Base-by-base conservation (phyloP, 64 coral and sea anemone species). In the Actinia tenebrosa region DNA sequence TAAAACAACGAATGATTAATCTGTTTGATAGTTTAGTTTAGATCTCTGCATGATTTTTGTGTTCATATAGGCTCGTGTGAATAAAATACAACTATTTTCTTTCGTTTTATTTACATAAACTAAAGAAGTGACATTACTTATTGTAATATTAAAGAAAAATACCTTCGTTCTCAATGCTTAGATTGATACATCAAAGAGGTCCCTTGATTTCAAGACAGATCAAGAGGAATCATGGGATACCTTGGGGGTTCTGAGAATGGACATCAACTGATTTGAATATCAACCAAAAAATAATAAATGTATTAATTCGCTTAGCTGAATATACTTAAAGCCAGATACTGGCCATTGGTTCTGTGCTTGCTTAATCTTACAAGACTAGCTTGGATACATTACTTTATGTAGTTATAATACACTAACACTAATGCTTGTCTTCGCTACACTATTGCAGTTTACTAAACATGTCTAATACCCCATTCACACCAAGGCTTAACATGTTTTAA, bases 251-350 rank as follows among this genome's bases (percentile, higher is more conserved):
- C 25, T 42, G 23, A 75, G 69, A 30, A 30, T 66, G 63, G 22
- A 66, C 20, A 9, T 75, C 9, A 75, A 75, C 26, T 75, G 26
- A 42, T 75, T 75, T 75, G 69, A 75, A 30, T 27, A 27, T 75
- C 25, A 26, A 75, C n/a, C 25, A 30, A 42, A 42, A 30, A 42
- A 30, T 14, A 75, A 75, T 75, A n/a, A 75, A 30, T 75, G 25
- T 11, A 75, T 26, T 37, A 75, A 75, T 75, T 75, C 69, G 27
- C 69, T 75, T 75, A 75, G 69, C 69, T 81, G 79, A 81, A 81
- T 50, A 81, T 53, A 81, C 79, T 53, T 45, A 16, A 81, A 47
- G 79, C 79, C 79, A 81, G 79, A 81, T 81, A 52, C 79, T 81
- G 79, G 79, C 79, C 4, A n/a, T 53, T 20, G 20, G 16, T 53